Conservation (phyloP, 2,797 vertebrate species). For the Rhabdophis nuchalis region DNA sequence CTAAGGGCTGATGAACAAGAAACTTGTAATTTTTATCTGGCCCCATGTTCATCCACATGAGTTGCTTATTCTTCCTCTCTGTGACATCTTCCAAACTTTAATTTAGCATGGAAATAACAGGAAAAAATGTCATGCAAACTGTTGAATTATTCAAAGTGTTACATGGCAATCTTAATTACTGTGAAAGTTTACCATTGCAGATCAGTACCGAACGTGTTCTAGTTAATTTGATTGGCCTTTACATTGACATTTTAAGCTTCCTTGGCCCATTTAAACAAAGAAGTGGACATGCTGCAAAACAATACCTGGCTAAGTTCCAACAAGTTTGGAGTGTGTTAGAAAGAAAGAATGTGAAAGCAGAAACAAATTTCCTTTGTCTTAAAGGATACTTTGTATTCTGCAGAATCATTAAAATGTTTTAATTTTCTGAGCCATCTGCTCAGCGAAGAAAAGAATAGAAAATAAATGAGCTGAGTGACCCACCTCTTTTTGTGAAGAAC, state of each 20-base stretch:
- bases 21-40: not conserved
- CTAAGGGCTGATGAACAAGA: constrained; percentile 10
- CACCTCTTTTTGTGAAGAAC: not conserved
- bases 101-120: constrained; percentile 16
- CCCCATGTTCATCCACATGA: not conserved
- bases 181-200: constrained; percentile 27
- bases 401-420: not conserved
- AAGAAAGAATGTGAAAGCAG: not conserved
- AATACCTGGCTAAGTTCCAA: constrained; percentile 4
- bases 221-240: constrained; percentile 42
- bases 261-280: constrained; percentile 2
- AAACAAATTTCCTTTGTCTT: not conserved
- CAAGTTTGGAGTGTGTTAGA: not conserved
- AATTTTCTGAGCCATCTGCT: not conserved
- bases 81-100: constrained; percentile 2
- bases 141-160: constrained; percentile 20
- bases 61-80: not conserved
- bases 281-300: not conserved
- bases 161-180: constrained; percentile 31
- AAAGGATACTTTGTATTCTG: not conserved
- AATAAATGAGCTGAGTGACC: not conserved
- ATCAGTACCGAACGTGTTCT: constrained; percentile 14
- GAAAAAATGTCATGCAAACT: not conserved
- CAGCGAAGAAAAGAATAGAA: not conserved
- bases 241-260: constrained; percentile 37